Evolutionary conservation across 1,140 invertebrate species (phyloP).

Genomic region (Apis florea): DNA sequence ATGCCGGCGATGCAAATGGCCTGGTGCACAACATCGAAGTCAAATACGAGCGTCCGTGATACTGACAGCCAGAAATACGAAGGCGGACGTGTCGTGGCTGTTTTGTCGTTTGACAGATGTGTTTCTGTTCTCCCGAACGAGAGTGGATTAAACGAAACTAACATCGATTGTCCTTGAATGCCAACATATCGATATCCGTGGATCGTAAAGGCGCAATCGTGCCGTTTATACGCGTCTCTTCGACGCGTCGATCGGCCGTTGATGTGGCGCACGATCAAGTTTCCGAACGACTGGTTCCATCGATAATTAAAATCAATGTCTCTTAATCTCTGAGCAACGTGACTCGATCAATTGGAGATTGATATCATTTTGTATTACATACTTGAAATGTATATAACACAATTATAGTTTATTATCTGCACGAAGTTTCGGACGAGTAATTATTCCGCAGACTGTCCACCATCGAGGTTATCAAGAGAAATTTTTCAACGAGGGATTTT

Average conservation of each 20-base stretch:
- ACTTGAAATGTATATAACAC: too few relatives aligned
- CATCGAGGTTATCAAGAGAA: too few relatives aligned
- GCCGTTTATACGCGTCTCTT: neutral
- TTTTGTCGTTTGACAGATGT: slow-evolving; percentile 31
- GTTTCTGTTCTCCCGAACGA: neutral
- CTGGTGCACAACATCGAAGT: slow-evolving; percentile 32
- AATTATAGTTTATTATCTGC: too few relatives aligned
- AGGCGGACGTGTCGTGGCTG: slow-evolving; percentile 8
- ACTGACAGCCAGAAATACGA: slow-evolving; percentile 47
- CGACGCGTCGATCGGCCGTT: neutral
- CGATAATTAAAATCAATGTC: too few relatives aligned
- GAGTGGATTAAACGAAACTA: slow-evolving; percentile 7
- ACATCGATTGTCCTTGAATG: neutral
- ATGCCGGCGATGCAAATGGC: slow-evolving; percentile 59
- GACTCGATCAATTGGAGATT: too few relatives aligned
- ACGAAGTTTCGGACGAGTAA: too few relatives aligned
- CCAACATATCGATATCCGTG: neutral
- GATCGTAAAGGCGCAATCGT: slow-evolving; percentile 5
- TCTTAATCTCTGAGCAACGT: too few relatives aligned
- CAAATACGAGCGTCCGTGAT: slow-evolving; percentile 40
- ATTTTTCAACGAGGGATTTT: too few relatives aligned
- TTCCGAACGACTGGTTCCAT: too few relatives aligned
- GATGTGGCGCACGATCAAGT: too few relatives aligned
- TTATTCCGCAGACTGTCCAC: too few relatives aligned
- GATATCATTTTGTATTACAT: too few relatives aligned